Conservation (phyloP, 1,140 invertebrate genomes). For the Aporrectodea caliginosa region DNA sequence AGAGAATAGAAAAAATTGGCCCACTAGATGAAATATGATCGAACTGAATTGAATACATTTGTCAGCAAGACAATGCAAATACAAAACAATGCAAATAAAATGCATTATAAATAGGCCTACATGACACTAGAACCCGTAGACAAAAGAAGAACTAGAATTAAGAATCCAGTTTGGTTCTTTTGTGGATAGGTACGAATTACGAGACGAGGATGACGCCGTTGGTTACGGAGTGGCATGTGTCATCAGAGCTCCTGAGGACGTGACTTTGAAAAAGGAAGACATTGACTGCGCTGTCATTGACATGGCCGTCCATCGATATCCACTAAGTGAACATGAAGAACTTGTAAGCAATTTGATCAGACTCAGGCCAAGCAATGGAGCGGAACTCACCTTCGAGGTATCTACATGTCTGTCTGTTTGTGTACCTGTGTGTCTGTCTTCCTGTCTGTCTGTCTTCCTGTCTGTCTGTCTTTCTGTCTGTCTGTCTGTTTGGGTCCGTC, state of each 20-base stretch:
- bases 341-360: neutral
- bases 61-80: neutral
- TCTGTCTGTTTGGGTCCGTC: neutral
- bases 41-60: neutral
- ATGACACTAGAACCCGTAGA: no score
- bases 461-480: neutral
- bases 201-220: neutral
- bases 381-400: neutral
- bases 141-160: neutral
- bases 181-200: neutral
- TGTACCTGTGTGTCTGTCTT: neutral
- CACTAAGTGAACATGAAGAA: neutral
- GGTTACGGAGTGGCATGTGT: neutral
- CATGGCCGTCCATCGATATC: neutral
- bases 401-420: neutral
- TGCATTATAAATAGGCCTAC: no score
- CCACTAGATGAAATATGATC: no score
- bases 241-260: neutral
- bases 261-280: neutral
- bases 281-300: neutral
- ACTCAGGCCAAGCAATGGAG: neutral
- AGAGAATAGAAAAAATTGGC: neutral
- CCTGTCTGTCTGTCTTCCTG: neutral
- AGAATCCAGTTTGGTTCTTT: neutral
- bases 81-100: no score